A percentile compares a stretch with the other conserved stretches of the same genome.
These are phyloP conservation scores for Antennarius maculatus DNA, from an alignment of 2,797 vertebrate genomes.

Conservation along the genomic window DNA sequence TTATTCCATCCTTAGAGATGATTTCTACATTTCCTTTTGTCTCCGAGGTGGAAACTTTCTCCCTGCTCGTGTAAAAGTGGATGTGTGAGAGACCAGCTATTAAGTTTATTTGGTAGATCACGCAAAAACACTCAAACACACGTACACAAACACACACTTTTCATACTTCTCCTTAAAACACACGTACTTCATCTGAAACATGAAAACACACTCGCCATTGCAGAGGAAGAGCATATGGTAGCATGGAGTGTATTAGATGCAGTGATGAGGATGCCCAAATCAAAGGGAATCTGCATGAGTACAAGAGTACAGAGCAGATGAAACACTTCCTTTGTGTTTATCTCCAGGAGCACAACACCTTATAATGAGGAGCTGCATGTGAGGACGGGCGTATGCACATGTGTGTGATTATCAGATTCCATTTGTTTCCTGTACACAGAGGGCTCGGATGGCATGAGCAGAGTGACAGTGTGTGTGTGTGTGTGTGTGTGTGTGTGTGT, in stretches of 20 bases:
- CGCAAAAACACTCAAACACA: neutral
- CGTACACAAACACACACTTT: neutral
- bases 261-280: slow-evolving; percentile 59
- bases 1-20: slow-evolving; percentile 59
- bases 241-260: slow-evolving; percentile 54
- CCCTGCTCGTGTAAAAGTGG: slow-evolving; percentile 52
- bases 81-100: slow-evolving; percentile 57
- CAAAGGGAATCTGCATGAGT: slow-evolving; percentile 72
- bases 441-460: slow-evolving; percentile 27
- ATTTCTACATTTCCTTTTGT: slow-evolving; percentile 75
- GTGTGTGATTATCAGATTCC: slow-evolving; percentile 42
- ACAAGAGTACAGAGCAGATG: slow-evolving; percentile 69
- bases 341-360: slow-evolving; percentile 51
- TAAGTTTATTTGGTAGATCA: slow-evolving; percentile 66
- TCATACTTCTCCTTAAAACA: slow-evolving; percentile 24
- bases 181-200: neutral
- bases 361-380: slow-evolving; percentile 42
- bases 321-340: slow-evolving; percentile 68
- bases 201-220: slow-evolving; percentile 15
- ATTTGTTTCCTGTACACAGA: slow-evolving; percentile 26
- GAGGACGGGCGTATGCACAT: slow-evolving; percentile 19
- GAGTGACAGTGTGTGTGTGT: slow-evolving; percentile 54
- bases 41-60: slow-evolving; percentile 62
- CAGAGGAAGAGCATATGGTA: slow-evolving; percentile 30
- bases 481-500: slow-evolving; percentile 40